Conservation (phyloP, 2,888 invertebrate genomes). For the Toxonevra muliebris region DNA sequence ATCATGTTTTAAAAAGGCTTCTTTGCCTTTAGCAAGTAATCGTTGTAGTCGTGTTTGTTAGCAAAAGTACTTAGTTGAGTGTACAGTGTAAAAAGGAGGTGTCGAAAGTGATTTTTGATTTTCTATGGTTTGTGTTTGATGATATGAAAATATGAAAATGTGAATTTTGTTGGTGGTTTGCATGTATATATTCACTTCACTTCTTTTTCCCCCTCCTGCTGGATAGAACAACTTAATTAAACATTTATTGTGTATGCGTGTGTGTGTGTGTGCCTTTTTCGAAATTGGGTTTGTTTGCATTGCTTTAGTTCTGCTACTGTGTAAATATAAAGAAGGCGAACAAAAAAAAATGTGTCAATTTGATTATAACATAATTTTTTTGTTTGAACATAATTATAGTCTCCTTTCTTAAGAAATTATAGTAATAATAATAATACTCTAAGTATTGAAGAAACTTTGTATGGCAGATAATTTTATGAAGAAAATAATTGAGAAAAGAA, state of each 20-base stretch:
- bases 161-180: conserved; percentile 6
- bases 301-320: no score
- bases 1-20: conserved; percentile 15
- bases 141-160: conserved; percentile 24
- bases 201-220: background rate
- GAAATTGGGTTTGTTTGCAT: no score
- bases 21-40: no score
- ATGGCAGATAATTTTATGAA: no score
- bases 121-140: conserved; percentile 23
- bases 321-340: conserved; percentile 8
- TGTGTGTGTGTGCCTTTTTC: background rate
- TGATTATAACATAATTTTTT: conserved; percentile 32
- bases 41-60: no score
- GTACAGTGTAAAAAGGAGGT: background rate
- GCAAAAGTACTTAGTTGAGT: no score
- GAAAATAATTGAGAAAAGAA: no score
- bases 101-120: conserved; percentile 35
- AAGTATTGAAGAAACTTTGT: no score
- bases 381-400: no score
- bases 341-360: conserved; percentile 29
- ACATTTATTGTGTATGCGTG: conserved; percentile 25
- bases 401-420: no score
- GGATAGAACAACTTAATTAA: conserved; percentile 31
- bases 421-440: no score
- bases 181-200: no score